These are phyloP conservation scores for Platichthys flesus DNA, from an alignment of 2,113 vertebrate genomes.

Conservation along the genomic window DNA sequence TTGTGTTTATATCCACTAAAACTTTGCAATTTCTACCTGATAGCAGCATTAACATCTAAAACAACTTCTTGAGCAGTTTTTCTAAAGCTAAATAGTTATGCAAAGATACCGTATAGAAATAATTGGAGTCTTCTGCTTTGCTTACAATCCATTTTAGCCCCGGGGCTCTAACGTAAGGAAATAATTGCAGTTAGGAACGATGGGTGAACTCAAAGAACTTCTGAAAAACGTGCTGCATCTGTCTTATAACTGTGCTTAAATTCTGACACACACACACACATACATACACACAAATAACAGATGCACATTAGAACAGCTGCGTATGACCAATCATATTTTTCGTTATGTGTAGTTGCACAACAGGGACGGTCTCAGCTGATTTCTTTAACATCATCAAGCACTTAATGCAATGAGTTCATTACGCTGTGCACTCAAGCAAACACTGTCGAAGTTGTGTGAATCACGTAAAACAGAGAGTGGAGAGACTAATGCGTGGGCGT, in stretches of 20 bases:
- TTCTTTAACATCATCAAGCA: slow-evolving; percentile 45
- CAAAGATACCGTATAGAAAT: not conserved
- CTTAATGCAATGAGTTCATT: slow-evolving; percentile 41
- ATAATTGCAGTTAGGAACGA: not conserved
- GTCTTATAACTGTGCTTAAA: not conserved
- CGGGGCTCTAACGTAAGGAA: not conserved
- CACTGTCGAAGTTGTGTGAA: slow-evolving; percentile 15
- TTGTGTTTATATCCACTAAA: slow-evolving; percentile 27
- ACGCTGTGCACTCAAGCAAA: slow-evolving; percentile 33
- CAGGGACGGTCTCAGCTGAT: slow-evolving; percentile 34
- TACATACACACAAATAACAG: not conserved
- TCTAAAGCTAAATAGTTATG: not conserved
- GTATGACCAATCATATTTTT: slow-evolving; percentile 14
- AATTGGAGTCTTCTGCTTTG: slow-evolving; percentile 13
- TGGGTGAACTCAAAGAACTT: not conserved
- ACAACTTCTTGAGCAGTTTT: not conserved
- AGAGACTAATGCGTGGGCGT: not conserved
- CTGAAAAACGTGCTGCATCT: slow-evolving; percentile 2
- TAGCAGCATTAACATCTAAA: not conserved
- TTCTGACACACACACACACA: not conserved
- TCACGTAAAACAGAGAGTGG: not conserved
- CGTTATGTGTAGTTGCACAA: slow-evolving; percentile 10
- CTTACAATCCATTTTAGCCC: slow-evolving; percentile 1
- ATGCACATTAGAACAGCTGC: slow-evolving; percentile 24
- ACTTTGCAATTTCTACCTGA: slow-evolving; percentile 17